Evolutionary conservation across 2,113 vertebrate genomes (phyloP).

Genomic region (Pungitius pungitius): DNA sequence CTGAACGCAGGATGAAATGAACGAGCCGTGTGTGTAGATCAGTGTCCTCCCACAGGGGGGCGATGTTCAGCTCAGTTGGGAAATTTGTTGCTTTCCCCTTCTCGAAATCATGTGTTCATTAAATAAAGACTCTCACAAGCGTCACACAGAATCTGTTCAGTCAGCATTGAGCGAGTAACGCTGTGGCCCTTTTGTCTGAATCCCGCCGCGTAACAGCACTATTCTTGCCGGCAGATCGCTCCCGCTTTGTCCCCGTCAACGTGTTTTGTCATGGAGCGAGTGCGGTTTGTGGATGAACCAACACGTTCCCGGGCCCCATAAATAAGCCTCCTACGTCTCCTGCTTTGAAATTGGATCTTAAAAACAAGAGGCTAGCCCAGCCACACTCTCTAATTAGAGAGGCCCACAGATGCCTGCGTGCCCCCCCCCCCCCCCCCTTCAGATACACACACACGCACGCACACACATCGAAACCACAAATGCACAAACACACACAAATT

Average conservation of each 20-base stretch:
- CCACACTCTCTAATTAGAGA: conserved; percentile 78
- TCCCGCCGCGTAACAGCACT: conserved; percentile 18
- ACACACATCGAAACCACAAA: conserved; percentile 39
- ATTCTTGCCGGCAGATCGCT: conserved; percentile 8
- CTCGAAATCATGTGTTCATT: conserved; percentile 47
- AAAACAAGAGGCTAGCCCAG: conserved; percentile 74
- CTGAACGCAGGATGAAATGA: conserved; percentile 39
- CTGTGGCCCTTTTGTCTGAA: conserved; percentile 47
- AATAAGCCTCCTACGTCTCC: conserved; percentile 74
- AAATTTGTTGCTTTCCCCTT: neutral
- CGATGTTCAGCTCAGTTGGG: conserved; percentile 42
- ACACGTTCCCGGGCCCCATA: conserved; percentile 68
- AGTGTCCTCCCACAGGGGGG: conserved; percentile 41
- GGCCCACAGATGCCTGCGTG: conserved; percentile 68
- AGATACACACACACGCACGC: conserved; percentile 34
- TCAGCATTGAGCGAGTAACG: conserved; percentile 42
- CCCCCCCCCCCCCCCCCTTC: conserved; percentile 37
- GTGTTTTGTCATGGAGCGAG: conserved; percentile 40
- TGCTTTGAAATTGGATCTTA: conserved; percentile 78
- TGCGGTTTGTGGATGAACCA: conserved; percentile 57
- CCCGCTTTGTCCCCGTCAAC: conserved; percentile 4
- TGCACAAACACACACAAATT: conserved; percentile 43
- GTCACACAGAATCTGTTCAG: conserved; percentile 34
- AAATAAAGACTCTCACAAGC: conserved; percentile 34
- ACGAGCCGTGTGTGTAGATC: conserved; percentile 14